Percentiles rank a stretch among this genome's conserved stretches.
Conservation (phyloP, 2,797 vertebrate genomes). For the Hoplostethus mediterraneus region DNA sequence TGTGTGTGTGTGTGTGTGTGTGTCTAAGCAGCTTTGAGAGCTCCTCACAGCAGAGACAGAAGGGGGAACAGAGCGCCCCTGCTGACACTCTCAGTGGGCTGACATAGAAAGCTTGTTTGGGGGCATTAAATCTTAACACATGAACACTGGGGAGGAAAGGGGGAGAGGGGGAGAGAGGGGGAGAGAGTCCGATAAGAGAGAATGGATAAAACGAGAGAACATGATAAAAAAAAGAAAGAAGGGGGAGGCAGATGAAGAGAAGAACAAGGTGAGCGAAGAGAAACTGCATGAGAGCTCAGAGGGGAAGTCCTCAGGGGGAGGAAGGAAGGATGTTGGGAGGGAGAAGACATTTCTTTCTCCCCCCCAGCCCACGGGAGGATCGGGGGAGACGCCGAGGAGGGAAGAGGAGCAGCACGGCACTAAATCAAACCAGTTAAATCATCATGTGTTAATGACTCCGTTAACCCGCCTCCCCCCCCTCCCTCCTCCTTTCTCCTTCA, state of each 20-base stretch:
- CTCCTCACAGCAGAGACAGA: constrained; percentile 68
- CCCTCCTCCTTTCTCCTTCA: constrained; percentile 46
- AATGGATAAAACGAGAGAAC: constrained; percentile 22
- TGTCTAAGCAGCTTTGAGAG: constrained; percentile 62
- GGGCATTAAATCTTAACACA: constrained; percentile 81
- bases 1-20: constrained; percentile 37
- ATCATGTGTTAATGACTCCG: constrained; percentile 77
- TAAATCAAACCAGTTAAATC: constrained; percentile 80
- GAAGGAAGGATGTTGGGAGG: constrained; percentile 68
- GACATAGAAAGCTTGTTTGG: constrained; percentile 80
- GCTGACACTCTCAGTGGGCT: constrained; percentile 76
- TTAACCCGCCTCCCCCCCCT: constrained; percentile 63
- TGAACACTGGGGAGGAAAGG: constrained; percentile 58
- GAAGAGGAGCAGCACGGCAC: constrained; percentile 55
- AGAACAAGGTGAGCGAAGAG: constrained; percentile 33
- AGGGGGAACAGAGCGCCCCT: constrained; percentile 65
- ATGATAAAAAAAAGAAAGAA: constrained; percentile 27
- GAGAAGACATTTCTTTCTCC: constrained; percentile 66
- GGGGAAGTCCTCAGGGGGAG: constrained; percentile 62
- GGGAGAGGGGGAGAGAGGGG: constrained; percentile 40
- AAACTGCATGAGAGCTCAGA: constrained; percentile 10
- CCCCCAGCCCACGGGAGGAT: constrained; percentile 64
- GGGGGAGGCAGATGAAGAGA: constrained; percentile 23
- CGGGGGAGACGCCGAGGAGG: constrained; percentile 50
- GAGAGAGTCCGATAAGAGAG: constrained; percentile 18